Base-by-base conservation (phyloP, 2,797 vertebrate genomes). In the Hipposideros larvatus region DNA sequence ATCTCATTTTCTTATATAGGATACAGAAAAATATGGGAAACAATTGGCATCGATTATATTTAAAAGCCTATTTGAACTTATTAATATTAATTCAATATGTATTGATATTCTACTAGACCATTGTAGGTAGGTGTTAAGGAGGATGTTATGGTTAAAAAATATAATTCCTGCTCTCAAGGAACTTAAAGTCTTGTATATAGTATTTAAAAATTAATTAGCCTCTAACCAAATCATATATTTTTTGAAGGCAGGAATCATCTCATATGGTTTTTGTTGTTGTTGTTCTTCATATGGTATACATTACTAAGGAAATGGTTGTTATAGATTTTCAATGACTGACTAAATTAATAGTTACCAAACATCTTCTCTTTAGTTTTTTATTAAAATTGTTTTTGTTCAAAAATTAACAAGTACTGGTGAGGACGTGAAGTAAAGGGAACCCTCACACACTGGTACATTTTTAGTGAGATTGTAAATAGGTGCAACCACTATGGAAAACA, bases 91-190 rank as follows among this genome's bases (percentile, higher is more conserved):
- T 59, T 87, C 7, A 48, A 19, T 28, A 70, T 10, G 14, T 70
- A 51, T 46, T 48, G 59, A 93, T 85, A 83, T 57, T 87, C 63
- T 90, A 24, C 11, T 80, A 91, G 75, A 21, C 31, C 48, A 28
- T 63, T 92, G 48, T 82, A 94, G 34, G 46, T 34, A 80, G 83
- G n/a, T 41, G 46, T 21, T 63, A 55, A 96, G 48, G 11, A 90
- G n/a, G 53, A 66, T 78, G 14, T 63, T 79, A 48, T 9, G 21
- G 4, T 70, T 90, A 83, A 90, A 94, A 71, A 85, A 63, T 61
- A 16, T 46, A 51, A 71, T 79, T 90, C 28, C 41, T 88, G 37
- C 11, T 92, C 11, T 93, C 16, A 70, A 92, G 43, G 53, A 82
- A 22, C 46, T 92, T 91, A 48, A 84, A 86, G 74, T 74, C 24